Evolutionary conservation across 1,140 invertebrate genomes (phyloP).

Genomic region (Armadillidium nasatum): DNA sequence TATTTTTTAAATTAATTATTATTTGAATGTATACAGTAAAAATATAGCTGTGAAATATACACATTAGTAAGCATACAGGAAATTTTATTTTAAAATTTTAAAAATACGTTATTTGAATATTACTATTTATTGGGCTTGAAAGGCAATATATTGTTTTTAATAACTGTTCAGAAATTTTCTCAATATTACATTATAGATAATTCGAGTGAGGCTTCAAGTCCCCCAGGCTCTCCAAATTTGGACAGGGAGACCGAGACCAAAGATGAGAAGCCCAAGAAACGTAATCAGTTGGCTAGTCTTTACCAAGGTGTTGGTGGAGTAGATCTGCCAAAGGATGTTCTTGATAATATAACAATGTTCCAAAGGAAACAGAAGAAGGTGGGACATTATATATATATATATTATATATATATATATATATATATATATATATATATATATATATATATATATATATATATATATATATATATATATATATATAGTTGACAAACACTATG

Average conservation of each 20-base stretch:
- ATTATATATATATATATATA: not conserved
- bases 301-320: constrained; percentile 54
- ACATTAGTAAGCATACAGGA: no score
- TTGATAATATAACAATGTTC: constrained; percentile 60
- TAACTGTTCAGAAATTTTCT: no score
- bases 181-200: no score
- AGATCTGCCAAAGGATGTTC: constrained; percentile 59
- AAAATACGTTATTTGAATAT: no score
- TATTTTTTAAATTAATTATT: no score
- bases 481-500: no score
- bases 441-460: not conserved
- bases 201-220: constrained; percentile 35
- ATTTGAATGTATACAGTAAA: no score
- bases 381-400: no score
- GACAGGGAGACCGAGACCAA: not conserved
- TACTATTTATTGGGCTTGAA: no score
- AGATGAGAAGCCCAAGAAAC: constrained; percentile 25
- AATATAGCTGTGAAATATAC: no score
- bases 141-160: no score
- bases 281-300: constrained; percentile 41
- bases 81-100: no score
- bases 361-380: constrained; percentile 58
- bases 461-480: not conserved
- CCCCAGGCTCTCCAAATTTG: constrained; percentile 34
- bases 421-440: not conserved